Conservation (phyloP, 2,113 vertebrate species). For the Peromyscus polionotus region DNA sequence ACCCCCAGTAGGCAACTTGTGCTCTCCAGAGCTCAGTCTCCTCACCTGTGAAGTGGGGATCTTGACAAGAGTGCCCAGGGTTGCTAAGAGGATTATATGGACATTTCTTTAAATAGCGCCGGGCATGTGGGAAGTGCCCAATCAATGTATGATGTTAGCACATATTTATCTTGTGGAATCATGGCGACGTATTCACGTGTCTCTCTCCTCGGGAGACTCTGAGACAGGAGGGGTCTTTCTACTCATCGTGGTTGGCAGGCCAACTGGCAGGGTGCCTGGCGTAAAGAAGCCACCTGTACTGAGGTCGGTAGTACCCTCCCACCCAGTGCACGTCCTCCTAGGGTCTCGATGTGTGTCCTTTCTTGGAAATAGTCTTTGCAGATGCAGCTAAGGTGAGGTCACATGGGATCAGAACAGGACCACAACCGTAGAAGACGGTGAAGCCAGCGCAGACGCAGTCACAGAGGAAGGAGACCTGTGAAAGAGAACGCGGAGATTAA, state of each 20-base stretch:
- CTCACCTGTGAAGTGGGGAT: not conserved
- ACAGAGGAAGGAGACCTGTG: not conserved
- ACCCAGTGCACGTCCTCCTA: not conserved
- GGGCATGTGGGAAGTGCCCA: not conserved
- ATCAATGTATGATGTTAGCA: not conserved
- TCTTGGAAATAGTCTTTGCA: conserved; percentile 45
- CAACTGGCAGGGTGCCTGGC: not conserved
- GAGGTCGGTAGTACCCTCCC: not conserved
- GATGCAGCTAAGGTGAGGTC: not conserved
- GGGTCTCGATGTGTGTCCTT: not conserved
- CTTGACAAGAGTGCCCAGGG: not conserved
- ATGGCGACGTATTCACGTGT: not conserved
- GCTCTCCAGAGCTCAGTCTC: not conserved
- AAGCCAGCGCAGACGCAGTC: not conserved
- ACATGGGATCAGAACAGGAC: not conserved
- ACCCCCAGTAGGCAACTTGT: not conserved
- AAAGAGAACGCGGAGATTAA: not conserved
- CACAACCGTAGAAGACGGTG: not conserved
- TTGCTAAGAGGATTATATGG: not conserved
- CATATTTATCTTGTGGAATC: not conserved
- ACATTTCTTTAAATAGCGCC: conserved; percentile 34
- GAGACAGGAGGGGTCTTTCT: not conserved
- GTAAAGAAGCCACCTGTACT: not conserved
- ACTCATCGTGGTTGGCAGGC: not conserved
- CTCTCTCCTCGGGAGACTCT: not conserved